Evolutionary conservation across 92 coral and sea anemone genomes (phyloP).

Genomic region (Montipora capitata): DNA sequence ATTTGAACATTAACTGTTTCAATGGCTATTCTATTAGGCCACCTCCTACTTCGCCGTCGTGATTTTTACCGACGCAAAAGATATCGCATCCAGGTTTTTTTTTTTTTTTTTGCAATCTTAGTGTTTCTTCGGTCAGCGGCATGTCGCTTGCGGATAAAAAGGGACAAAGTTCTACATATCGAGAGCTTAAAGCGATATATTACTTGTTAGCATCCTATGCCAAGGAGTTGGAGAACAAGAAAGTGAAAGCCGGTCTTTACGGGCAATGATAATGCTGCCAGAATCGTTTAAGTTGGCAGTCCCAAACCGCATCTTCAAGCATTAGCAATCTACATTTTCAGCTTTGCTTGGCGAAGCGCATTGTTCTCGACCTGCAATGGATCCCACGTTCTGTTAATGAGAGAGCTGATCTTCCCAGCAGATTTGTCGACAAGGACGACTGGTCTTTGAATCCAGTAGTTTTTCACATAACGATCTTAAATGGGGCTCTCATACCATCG

Average conservation of each 20-base stretch:
- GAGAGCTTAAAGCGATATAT: slow-evolving; percentile 72
- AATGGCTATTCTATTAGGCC: slow-evolving; percentile 52
- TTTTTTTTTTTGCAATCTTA: not conserved
- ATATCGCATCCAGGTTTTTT: slow-evolving; percentile 57
- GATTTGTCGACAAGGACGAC: not conserved
- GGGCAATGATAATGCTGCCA: slow-evolving; percentile 66
- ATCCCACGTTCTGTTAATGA: slow-evolving; percentile 54
- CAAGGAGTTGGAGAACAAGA: slow-evolving; percentile 34
- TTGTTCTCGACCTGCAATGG: slow-evolving; percentile 61
- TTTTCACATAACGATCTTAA: slow-evolving; percentile 30
- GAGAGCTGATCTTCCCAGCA: too few relatives aligned
- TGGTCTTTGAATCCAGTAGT: slow-evolving; percentile 40
- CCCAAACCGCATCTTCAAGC: slow-evolving; percentile 61
- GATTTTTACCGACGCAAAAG: slow-evolving; percentile 73
- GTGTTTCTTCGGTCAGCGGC: slow-evolving; percentile 56
- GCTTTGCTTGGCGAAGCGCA: slow-evolving; percentile 35
- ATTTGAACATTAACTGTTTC: slow-evolving; percentile 29
- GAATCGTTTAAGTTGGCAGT: slow-evolving; percentile 68
- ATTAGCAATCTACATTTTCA: slow-evolving; percentile 55
- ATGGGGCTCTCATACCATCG: slow-evolving; percentile 21
- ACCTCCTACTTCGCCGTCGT: slow-evolving; percentile 11
- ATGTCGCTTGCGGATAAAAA: slow-evolving; percentile 46
- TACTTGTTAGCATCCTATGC: slow-evolving; percentile 19
- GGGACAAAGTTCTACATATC: slow-evolving; percentile 50
- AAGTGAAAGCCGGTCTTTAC: slow-evolving; percentile 40